Evolutionary conservation across 2,888 invertebrate species (phyloP), one percentile per base, ranked within the genome.

Genomic region (Melanotus villosus): DNA sequence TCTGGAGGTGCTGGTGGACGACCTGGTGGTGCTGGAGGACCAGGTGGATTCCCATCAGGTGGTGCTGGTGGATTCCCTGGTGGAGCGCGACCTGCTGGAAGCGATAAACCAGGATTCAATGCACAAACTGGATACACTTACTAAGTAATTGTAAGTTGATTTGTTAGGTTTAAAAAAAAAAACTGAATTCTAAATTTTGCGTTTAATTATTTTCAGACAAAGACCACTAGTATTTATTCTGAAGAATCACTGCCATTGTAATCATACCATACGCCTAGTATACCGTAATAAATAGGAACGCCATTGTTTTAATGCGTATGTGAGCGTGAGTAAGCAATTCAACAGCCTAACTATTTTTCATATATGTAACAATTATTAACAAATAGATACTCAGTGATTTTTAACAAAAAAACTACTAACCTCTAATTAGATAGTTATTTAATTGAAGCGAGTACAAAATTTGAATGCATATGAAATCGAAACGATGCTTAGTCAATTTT

Each of bases 111-210:
- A 36, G 83, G 83, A 58, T 86, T 85, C 59, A 84, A 82, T 76
- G 83, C 85, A 64, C 83, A 86, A 78, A 81, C 83, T 12, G 86
- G 86, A 68, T 87, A 87, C 77, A 85, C 82, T 76, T 87, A 87
- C 75, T 87, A 85, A 78, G 66, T 60, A 56, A 58, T 23, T 54
- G 63, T 57, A 59, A 60, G 38, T 18, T 21, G 18, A 32, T 16
- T 57, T 2, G n/a, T 10, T 34, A 2, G 34, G n/a, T n/a, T n/a
- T n/a, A n/a, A n/a, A n/a, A n/a, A n/a, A n/a, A n/a, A n/a, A n/a
- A n/a, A n/a, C n/a, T n/a, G n/a, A 34, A 6, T 41, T 10, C 3
- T 12, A 21, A 3, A 21, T 7, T 36, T 56, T 21, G 9, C 14
- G 19, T 50, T 50, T 41, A n/a, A 5, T 59, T 36, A 30, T 10